Percentiles rank a stretch among this genome's conserved stretches.
Evolutionary conservation across 2,888 invertebrate genomes (phyloP).

Genomic region (Temnothorax ravouxi): DNA sequence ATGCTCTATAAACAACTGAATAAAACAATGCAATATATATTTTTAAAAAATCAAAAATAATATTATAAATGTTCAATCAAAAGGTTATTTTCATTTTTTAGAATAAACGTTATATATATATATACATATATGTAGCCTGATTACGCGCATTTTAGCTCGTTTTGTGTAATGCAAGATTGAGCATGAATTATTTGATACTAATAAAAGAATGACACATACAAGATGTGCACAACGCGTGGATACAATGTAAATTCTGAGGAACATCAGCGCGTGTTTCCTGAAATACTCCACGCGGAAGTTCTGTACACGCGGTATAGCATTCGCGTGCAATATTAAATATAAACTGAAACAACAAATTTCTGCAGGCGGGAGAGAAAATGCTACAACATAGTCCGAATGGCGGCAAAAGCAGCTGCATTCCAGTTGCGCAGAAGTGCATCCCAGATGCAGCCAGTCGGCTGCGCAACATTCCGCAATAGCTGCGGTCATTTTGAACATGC

Average conservation of each 20-base stretch:
- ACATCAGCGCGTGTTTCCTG: not conserved
- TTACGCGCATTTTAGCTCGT: not conserved
- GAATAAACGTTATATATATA: not conserved
- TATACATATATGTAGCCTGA: not conserved
- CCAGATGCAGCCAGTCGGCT: constrained; percentile 61
- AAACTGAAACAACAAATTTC: constrained; percentile 38
- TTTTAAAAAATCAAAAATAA: not conserved
- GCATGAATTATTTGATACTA: not conserved
- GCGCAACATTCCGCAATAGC: constrained; percentile 78
- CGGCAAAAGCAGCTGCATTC: constrained; percentile 63
- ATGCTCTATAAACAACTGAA: not conserved
- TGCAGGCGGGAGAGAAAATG: constrained; percentile 22
- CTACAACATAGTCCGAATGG: constrained; percentile 37
- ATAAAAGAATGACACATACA: not conserved
- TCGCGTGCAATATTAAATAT: constrained; percentile 42
- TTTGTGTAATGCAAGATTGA: not conserved
- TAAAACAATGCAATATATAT: constrained; percentile 2
- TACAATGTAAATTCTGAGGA: constrained; percentile 17
- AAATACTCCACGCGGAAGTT: not conserved
- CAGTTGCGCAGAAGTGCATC: constrained; percentile 72
- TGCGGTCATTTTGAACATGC: constrained; percentile 83
- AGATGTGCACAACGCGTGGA: not conserved
- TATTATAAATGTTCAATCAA: not conserved
- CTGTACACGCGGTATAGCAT: not conserved
- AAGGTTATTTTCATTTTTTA: not conserved